Evolutionary conservation across 2,113 vertebrate genomes (phyloP), one percentile per base, ranked within the genome.

Genomic region (Gorilla gorilla): DNA sequence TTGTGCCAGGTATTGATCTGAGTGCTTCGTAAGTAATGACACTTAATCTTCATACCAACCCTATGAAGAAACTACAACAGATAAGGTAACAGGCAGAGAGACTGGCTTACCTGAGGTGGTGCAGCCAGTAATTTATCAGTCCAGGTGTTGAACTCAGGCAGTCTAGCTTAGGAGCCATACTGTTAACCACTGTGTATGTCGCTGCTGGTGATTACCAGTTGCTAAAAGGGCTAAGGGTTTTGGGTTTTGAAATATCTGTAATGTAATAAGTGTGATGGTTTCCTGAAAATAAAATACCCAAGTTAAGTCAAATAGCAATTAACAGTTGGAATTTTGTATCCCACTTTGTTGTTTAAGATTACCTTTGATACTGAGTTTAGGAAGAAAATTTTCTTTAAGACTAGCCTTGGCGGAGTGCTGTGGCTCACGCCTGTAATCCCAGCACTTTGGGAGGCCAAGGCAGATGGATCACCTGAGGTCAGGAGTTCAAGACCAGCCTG

Each of bases 331-430:
- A 27, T 48, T 35, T 76, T 66, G 11, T 78, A 38, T 88, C 70
- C 81, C 90, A 1, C 82, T 93, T 87, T 89, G 20, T 89, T 97
- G 72, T 55, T 89, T 89, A 81, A 48, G 35, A 75, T 75, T 91
- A n/a, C 13, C 45, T 59, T 96, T 79, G 45, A 73, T 70, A 85
- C 86, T 80, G 64, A 84, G 48, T 89, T 88, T 59, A 87, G 22
- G 25, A 97, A 93, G 59, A 84, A 78, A 70, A 61, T 30, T 48
- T 61, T 85, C 59, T 18, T 55, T 79, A 92, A 76, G 45, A 59
- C n/a, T 52, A 35, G 3, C 20, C 52, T 55, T 55, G 18, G 52
- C 52, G 0, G 52, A 18, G 18, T 2, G 17, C 0, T 2, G 52
- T 55, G 52, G 18, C 52, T 55, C 52, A 55, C 52, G 7, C 52